Base-by-base conservation (phyloP, 2,113 vertebrate species). In the Urocitellus parryii region DNA sequence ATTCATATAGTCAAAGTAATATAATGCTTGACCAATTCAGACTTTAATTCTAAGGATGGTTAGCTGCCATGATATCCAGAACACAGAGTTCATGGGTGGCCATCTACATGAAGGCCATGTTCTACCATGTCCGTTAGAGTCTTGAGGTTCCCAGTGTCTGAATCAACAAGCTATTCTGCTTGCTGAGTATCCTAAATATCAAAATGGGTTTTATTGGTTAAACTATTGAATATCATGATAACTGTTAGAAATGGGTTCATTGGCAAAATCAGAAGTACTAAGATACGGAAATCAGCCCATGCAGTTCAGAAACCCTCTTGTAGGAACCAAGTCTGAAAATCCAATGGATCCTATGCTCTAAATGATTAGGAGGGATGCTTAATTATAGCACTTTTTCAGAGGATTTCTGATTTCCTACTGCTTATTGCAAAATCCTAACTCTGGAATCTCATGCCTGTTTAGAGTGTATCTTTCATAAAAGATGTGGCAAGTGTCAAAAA, bases 1-100 rank as follows among this genome's bases (percentile, higher is more conserved):
- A 74, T 84, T 53, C 73, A 84, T 89, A 88, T 74, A 89, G 89
- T 79, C 56, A 95, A 39, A 14, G 56, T 58, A 92, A 65, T 89
- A 68, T 78, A 56, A 78, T 88, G 72, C 88, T 82, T 84, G 14
- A 42, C 20, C 4, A 68, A n/a, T 42, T 73, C 89, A 95, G 56
- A 14, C 45, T 92, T 85, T 92, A 84, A 85, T 89, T 92, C 65
- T 89, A 89, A 95, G 58, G 39, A 68, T 58, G 27, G 6, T 79
- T 94, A 72, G 78, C 63, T 89, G 29, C 17, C 77, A 77, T 45
- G 79, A 74, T 29, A 70, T 32, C 9, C 48, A 92, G 84, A 81
- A 63, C 32, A 18, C 11, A 76, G 12, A 89, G 42, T 29, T 94
- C 70, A 86, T 42, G n/a, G 4, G 13, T 24, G 37, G 37, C 81